Evolutionary conservation across 2,888 invertebrate genomes (phyloP).

Genomic region (Leucophenga montana): DNA sequence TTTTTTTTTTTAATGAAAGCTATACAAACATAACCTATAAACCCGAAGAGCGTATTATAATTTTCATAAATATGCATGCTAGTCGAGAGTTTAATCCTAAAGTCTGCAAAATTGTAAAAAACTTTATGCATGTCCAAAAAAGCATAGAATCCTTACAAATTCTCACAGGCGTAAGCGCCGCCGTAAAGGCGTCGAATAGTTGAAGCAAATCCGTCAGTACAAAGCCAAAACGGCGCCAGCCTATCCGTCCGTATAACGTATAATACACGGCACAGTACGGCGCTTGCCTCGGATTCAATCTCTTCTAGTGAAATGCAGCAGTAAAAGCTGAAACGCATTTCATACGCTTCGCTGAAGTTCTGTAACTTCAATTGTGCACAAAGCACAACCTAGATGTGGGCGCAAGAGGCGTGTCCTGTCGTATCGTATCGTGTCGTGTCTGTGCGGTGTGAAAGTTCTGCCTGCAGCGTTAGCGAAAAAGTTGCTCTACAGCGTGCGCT

Average conservation of each 20-base stretch:
- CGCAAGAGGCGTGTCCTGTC: conserved; percentile 28
- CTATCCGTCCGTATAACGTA: not conserved
- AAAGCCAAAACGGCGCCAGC: conserved; percentile 18
- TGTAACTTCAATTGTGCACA: conserved; percentile 62
- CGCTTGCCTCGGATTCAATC: not conserved
- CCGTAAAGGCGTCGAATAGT: conserved; percentile 15
- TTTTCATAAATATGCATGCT: conserved; percentile 11
- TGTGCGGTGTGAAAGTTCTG: conserved; percentile 49
- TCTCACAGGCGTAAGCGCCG: not conserved
- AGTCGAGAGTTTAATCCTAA: conserved; percentile 15
- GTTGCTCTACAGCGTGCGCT: conserved; percentile 20
- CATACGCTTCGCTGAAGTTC: conserved; percentile 64
- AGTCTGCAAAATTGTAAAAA: not conserved
- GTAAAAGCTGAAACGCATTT: conserved; percentile 57
- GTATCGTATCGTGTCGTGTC: conserved; percentile 19
- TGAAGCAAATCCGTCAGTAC: conserved; percentile 23
- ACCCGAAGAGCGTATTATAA: conserved; percentile 1
- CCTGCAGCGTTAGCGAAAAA: conserved; percentile 51
- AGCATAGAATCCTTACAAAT: not conserved
- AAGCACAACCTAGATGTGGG: conserved; percentile 32
- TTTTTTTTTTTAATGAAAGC: conserved; percentile 6
- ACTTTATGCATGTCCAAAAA: not conserved
- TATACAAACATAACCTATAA: conserved; percentile 19
- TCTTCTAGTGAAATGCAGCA: not conserved
- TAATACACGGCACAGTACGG: not conserved